Conservation (phyloP, 2,888 invertebrate genomes). For the Eremobia ochroleuca region DNA sequence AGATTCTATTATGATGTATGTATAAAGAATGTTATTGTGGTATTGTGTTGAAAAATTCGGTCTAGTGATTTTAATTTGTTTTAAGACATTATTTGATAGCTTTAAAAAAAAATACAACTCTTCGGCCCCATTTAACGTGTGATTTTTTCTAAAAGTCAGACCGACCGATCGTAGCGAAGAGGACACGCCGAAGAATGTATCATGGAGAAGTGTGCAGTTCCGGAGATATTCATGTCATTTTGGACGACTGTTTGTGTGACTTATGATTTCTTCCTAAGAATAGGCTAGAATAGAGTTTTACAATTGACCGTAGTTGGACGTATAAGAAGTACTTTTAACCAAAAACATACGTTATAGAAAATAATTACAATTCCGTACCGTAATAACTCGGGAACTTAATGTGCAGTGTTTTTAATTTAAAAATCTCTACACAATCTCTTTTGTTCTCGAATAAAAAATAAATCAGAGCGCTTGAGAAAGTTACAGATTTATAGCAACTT, state of each 20-base stretch:
- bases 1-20: constrained; percentile 2
- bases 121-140: not conserved
- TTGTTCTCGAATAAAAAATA: constrained; percentile 25
- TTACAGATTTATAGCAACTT: constrained; percentile 40
- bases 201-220: not conserved
- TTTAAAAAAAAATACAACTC: not conserved
- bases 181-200: not conserved
- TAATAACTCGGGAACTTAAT: constrained; percentile 6
- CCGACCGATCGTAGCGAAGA: not conserved
- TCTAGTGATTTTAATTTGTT: not conserved
- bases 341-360: not conserved
- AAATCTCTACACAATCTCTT: not conserved
- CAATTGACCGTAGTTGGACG: not conserved
- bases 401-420: constrained; percentile 50
- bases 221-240: too few species aligned
- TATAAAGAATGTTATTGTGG: not conserved
- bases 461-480: constrained; percentile 39
- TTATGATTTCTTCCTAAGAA: not conserved
- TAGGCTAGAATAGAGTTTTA: not conserved
- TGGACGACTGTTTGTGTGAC: too few species aligned
- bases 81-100: not conserved
- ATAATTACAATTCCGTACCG: not conserved
- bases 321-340: not conserved
- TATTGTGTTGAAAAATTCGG: not conserved
- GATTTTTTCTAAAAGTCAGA: not conserved